Evolutionary conservation across 2,113 vertebrate genomes (phyloP).

Genomic region (Suncus etruscus): DNA sequence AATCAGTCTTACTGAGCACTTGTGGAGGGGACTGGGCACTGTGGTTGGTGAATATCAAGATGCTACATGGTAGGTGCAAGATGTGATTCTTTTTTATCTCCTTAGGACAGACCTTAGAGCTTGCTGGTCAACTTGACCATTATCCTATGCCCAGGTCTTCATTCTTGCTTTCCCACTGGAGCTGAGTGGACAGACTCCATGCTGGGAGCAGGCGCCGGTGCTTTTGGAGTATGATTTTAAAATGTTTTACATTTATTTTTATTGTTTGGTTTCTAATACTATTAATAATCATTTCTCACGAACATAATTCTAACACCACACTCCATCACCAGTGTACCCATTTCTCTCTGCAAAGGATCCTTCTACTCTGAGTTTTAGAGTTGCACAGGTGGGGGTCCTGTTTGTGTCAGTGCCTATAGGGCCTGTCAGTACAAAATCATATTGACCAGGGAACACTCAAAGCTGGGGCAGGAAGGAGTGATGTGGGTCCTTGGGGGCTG

Average conservation of each 20-base stretch:
- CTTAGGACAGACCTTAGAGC: accelerated
- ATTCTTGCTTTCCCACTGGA: not conserved
- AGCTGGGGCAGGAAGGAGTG: not conserved
- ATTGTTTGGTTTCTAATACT: no score
- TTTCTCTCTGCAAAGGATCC: no score
- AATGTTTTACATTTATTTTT: no score
- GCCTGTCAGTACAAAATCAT: constrained; percentile 54
- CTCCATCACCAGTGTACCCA: no score
- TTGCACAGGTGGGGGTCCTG: not conserved
- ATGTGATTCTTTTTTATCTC: not conserved
- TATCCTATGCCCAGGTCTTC: no score
- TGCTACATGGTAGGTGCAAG: not conserved
- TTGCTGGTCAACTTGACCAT: not conserved
- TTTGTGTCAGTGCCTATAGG: constrained; percentile 61
- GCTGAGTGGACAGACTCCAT: no score
- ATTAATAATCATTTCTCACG: no score
- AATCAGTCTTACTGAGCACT: constrained; percentile 12
- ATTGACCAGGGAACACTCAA: constrained; percentile 2
- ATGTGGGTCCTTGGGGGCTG: not conserved
- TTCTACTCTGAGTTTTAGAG: no score
- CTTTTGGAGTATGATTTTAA: no score
- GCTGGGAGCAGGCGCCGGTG: no score
- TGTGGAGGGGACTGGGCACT: constrained; percentile 46
- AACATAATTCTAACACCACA: no score
- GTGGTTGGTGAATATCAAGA: not conserved